Conservation (phyloP, 2,113 vertebrate species). For the Gorsachius goisagi region DNA sequence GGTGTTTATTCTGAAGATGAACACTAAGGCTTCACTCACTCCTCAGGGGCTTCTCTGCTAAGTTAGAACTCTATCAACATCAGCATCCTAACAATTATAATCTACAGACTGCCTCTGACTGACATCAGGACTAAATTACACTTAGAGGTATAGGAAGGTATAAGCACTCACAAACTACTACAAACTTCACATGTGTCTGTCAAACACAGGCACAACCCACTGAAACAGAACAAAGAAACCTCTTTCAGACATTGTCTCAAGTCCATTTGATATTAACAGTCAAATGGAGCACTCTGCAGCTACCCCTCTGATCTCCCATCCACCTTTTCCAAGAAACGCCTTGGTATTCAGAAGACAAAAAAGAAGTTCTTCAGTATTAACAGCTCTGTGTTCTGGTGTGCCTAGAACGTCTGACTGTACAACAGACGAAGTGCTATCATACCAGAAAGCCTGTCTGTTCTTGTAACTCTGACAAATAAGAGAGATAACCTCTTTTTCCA, state of each 20-base stretch:
- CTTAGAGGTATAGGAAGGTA: background rate
- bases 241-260: background rate
- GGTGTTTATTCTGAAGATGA: background rate
- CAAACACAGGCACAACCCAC: background rate
- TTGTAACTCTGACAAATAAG: background rate
- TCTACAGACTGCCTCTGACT: background rate
- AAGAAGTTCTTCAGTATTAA: background rate
- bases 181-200: background rate
- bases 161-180: background rate
- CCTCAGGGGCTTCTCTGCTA: background rate
- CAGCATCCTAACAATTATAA: background rate
- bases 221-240: background rate
- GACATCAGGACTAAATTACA: background rate
- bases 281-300: background rate
- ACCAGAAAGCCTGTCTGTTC: background rate
- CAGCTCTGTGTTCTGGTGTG: background rate
- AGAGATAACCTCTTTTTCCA: background rate
- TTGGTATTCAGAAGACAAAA: background rate
- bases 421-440: background rate
- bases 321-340: background rate
- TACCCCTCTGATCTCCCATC: background rate
- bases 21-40: background rate
- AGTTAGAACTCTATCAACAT: background rate
- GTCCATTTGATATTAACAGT: rapidly evolving
- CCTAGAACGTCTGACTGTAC: background rate